Conservation (phyloP, 2,113 vertebrate species). For the Oenanthe oenanthe region DNA sequence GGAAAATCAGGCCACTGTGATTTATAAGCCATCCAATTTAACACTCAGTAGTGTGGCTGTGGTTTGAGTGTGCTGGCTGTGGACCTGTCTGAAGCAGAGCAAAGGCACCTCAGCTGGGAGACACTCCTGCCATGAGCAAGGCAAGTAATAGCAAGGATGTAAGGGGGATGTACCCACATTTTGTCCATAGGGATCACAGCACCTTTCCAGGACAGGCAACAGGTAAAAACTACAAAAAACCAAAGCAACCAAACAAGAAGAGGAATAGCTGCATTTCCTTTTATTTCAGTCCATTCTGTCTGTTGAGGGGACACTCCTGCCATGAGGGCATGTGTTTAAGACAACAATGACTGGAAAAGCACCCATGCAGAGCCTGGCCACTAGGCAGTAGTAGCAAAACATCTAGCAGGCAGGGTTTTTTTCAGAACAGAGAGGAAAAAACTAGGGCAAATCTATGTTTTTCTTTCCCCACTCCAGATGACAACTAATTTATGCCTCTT, state of each 20-base stretch:
- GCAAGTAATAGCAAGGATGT: no score
- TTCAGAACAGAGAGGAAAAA: background rate
- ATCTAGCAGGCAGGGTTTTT: background rate
- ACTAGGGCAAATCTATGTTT: background rate
- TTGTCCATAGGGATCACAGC: background rate
- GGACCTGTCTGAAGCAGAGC: background rate
- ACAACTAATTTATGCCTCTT: background rate
- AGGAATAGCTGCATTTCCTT: background rate
- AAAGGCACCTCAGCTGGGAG: background rate
- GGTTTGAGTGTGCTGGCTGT: rapidly evolving
- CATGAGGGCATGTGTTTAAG: background rate
- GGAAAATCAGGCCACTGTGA: conserved; percentile 19
- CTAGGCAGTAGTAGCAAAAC: background rate
- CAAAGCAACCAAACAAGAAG: background rate
- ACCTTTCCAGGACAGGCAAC: background rate
- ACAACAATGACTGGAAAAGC: background rate
- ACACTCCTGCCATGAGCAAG: no score
- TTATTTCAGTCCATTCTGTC: background rate
- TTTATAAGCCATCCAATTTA: background rate
- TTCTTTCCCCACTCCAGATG: background rate
- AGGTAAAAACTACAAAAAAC: rapidly evolving
- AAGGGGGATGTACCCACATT: background rate
- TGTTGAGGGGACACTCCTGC: background rate
- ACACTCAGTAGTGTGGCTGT: background rate
- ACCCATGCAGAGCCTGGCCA: background rate